These are phyloP conservation scores for Thalassoma bifasciatum DNA, from an alignment of 2,113 vertebrate species.

Conservation along the genomic window DNA sequence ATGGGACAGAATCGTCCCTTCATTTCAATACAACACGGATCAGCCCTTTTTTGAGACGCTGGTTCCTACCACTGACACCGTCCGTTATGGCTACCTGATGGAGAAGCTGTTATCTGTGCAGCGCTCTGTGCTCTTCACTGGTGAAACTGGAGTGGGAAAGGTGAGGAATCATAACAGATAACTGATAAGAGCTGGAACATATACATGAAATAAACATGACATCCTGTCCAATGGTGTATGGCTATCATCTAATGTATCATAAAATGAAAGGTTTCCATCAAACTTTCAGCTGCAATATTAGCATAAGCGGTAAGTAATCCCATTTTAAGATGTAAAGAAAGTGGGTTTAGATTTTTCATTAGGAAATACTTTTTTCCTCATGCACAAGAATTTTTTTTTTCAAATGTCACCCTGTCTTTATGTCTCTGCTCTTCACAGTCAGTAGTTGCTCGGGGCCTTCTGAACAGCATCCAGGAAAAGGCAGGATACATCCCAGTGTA, in stretches of 20 bases:
- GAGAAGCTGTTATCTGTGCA: conserved; percentile 88
- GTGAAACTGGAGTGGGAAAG: conserved; percentile 91
- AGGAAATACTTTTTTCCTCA: background rate
- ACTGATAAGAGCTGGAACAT: no score
- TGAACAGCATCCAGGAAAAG: conserved; percentile 86
- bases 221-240: no score
- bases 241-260: no score
- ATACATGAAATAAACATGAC: no score
- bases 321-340: no score
- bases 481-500: conserved; percentile 85
- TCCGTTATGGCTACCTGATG: conserved; percentile 91
- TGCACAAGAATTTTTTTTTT: no score
- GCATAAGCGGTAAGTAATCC: no score
- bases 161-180: background rate
- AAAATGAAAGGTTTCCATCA: no score
- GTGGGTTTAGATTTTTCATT: no score
- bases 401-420: background rate
- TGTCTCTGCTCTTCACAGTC: conserved; percentile 71
- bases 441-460: conserved; percentile 85
- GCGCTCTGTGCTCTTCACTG: conserved; percentile 88
- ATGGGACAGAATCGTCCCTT: conserved; percentile 87
- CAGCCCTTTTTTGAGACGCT: conserved; percentile 91
- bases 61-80: conserved; percentile 90
- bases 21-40: conserved; percentile 84
- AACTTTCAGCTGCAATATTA: no score